Percentiles rank a stretch among this genome's conserved stretches.
Evolutionary conservation across 2,888 invertebrate species (phyloP).

Genomic region (Timema cristinae): DNA sequence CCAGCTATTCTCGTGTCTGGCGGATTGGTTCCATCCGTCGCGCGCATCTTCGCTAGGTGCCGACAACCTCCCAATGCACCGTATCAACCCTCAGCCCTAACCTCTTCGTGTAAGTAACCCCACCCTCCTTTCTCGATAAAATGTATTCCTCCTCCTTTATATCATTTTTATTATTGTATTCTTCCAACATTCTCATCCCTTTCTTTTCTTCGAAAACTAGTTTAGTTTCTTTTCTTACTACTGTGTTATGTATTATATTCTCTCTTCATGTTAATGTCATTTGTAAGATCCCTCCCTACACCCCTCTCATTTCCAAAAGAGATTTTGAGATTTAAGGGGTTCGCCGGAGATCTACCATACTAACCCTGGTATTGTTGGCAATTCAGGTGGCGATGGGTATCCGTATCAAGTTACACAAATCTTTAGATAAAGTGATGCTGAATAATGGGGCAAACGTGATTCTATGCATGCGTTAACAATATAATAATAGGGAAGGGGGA

Average conservation of each 20-base stretch:
- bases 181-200: slow-evolving; percentile 9
- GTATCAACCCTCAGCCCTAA: background rate
- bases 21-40: slow-evolving; percentile 26
- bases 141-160: background rate
- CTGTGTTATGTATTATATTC: background rate
- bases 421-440: slow-evolving; percentile 24
- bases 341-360: background rate
- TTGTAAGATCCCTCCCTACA: slow-evolving; percentile 22
- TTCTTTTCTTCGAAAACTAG: slow-evolving; percentile 20
- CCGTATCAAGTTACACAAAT: slow-evolving; percentile 29
- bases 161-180: slow-evolving; percentile 12
- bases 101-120: background rate
- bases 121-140: no score
- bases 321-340: background rate
- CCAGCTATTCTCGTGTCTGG: slow-evolving; percentile 7
- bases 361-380: slow-evolving; percentile 22
- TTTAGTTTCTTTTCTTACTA: slow-evolving; percentile 17
- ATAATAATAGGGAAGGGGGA: no score
- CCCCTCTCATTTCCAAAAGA: slow-evolving; percentile 15
- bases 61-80: slow-evolving; percentile 25
- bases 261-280: slow-evolving; percentile 28
- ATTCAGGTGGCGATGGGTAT: slow-evolving; percentile 30
- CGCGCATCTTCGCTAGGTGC: slow-evolving; percentile 24
- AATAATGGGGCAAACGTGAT: background rate
- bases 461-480: background rate